Conservation (phyloP, 1,140 invertebrate genomes). For the Ips typographus region DNA sequence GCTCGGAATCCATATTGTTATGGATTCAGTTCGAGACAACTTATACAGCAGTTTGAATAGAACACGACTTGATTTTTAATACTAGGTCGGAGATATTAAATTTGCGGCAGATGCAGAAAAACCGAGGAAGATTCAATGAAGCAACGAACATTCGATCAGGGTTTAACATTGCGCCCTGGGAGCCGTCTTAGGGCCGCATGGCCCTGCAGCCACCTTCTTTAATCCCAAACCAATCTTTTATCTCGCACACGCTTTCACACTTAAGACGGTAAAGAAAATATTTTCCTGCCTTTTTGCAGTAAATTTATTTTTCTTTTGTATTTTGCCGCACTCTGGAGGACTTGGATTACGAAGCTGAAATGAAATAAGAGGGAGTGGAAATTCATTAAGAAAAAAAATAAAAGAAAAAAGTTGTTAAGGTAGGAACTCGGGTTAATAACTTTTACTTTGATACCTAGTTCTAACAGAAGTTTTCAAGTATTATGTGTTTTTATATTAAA, state of each 20-base stretch:
- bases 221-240: constrained; percentile 54
- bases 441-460: no score
- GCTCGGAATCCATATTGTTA: constrained; percentile 32
- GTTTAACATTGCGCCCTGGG: constrained; percentile 41
- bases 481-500: no score
- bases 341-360: no score
- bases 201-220: constrained; percentile 45
- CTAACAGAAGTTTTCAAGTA: no score
- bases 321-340: background rate
- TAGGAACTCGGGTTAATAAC: no score
- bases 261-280: constrained; percentile 47
- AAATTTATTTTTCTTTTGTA: constrained; percentile 42
- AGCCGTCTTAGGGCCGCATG: constrained; percentile 34
- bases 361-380: no score
- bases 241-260: constrained; percentile 51
- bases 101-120: constrained; percentile 23
- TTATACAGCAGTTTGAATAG: background rate
- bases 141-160: constrained; percentile 37
- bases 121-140: constrained; percentile 39
- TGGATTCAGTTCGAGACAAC: background rate
- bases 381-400: no score
- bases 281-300: constrained; percentile 39
- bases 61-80: no score
- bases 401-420: no score
- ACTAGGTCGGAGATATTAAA: background rate